A percentile compares a stretch with the other conserved stretches of the same genome.
Evolutionary conservation across 53 echinoderm and acorn worm species (phyloP).

Genomic region (Crossaster papposus): DNA sequence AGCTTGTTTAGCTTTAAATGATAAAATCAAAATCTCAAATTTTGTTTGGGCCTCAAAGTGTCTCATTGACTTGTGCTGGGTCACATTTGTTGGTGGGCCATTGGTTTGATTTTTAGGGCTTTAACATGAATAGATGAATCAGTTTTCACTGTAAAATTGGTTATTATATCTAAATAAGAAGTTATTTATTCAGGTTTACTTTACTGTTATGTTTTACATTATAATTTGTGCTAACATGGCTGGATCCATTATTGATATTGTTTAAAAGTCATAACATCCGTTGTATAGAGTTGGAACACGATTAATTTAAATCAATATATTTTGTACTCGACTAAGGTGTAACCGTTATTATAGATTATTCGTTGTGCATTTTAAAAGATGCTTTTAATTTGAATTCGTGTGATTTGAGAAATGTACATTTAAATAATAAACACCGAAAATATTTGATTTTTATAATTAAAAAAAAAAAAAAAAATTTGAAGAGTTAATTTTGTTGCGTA

Average conservation of each 20-base stretch:
- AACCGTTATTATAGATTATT: neutral
- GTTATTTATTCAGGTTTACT: constrained; percentile 36
- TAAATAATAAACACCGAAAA: neutral
- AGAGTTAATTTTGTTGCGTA: neutral
- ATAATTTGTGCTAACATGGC: constrained; percentile 28
- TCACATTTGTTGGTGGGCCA: too few relatives aligned
- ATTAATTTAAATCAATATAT: neutral
- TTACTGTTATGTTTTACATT: constrained; percentile 8
- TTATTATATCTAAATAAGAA: neutral
- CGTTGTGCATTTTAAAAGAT: neutral
- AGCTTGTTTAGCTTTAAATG: too few relatives aligned
- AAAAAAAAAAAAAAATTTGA: neutral
- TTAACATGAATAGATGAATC: too few relatives aligned
- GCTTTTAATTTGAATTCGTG: constrained; percentile 1
- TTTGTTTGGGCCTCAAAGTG: too few relatives aligned
- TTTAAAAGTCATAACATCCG: neutral
- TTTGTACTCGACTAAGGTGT: constrained; percentile 27
- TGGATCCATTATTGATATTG: constrained; percentile 39
- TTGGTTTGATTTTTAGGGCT: too few relatives aligned
- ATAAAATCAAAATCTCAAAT: too few relatives aligned
- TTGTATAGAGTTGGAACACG: constrained; percentile 14
- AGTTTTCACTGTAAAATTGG: neutral
- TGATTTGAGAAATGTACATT: constrained; percentile 12
- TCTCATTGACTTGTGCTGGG: too few relatives aligned
- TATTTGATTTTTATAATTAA: neutral